Base-by-base conservation (phyloP, 1,140 invertebrate genomes). In the Eumaeus atala region DNA sequence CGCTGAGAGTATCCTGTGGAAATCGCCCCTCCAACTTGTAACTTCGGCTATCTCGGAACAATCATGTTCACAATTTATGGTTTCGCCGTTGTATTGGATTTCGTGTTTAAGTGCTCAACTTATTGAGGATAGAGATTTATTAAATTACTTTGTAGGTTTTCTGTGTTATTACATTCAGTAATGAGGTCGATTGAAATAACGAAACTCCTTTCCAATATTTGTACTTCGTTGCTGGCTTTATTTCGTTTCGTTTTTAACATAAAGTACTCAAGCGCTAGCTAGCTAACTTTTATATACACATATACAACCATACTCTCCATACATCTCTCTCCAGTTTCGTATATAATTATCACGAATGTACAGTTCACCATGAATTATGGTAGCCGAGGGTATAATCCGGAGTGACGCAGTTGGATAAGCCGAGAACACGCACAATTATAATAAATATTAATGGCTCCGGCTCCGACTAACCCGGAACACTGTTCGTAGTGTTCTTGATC, bases 1-100 rank as follows among this genome's bases (percentile, higher is more conserved):
- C 21, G 21, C 21, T 6, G 21, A 6, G n/a, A n/a, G n/a, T 36
- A 51, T 48, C 44, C 47, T 55, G 37, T 57, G 49, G 48, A 38
- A 51, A 57, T 42, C 48, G 28, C 48, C 50, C 37, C 34, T 50
- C 47, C 47, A 37, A 48, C 54, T 37, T 49, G 48, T 42, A 50
- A 57, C 38, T 51, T 57, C n/a, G 14, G 17, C 14, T 44, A 44
- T 44, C 40, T 44, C 40, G 40, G 17, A 44, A 44, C 40, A 44
- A 44, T 44, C 40, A 44, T 44, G 40, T 44, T 9, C 40, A 44
- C 14, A 17, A 44, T 44, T 44, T 44, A 44, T 16, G 14, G 40
- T 44, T 44, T 44, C 40, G 16, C 40, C 40, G 12, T 16, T 16
- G 40, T 16, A 44, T 44, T 17, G 40, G 40, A 44, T 44, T 44